Evolutionary conservation across 1,140 invertebrate genomes (phyloP).

Genomic region (Cyclargus thomasi): DNA sequence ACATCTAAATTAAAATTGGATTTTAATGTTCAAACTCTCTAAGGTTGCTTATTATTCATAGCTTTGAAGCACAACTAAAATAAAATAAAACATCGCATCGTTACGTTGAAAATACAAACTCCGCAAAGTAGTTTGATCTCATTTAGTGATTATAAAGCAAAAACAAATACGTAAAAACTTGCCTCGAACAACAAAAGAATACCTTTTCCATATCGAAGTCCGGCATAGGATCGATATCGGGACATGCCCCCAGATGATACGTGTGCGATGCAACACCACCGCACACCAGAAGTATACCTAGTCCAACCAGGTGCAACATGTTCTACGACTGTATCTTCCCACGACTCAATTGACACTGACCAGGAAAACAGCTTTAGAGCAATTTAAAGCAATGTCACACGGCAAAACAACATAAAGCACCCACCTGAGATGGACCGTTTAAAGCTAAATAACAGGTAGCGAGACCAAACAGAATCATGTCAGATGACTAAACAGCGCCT

Average conservation of each 20-base stretch:
- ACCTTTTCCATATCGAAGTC: conserved; percentile 6
- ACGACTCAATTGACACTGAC: not conserved
- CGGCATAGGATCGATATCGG: not conserved
- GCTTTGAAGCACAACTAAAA: no score
- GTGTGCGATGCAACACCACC: not conserved
- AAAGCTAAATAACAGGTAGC: not conserved
- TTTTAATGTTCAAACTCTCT: no score
- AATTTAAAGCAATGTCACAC: not conserved
- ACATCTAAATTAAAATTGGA: no score
- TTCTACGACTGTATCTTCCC: not conserved
- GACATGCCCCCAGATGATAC: conserved; percentile 2
- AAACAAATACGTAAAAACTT: not conserved
- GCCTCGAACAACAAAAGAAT: not conserved
- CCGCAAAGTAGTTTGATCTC: not conserved
- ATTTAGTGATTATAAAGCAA: not conserved
- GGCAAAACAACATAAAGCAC: not conserved
- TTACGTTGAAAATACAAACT: not conserved
- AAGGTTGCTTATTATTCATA: no score
- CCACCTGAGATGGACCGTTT: not conserved
- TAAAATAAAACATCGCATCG: no score
- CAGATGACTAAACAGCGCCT: not conserved
- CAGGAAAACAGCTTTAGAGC: not conserved
- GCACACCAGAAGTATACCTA: not conserved
- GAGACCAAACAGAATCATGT: not conserved
- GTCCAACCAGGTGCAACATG: not conserved